Conservation (phyloP, 2,888 invertebrate genomes). For the Altica lythri region DNA sequence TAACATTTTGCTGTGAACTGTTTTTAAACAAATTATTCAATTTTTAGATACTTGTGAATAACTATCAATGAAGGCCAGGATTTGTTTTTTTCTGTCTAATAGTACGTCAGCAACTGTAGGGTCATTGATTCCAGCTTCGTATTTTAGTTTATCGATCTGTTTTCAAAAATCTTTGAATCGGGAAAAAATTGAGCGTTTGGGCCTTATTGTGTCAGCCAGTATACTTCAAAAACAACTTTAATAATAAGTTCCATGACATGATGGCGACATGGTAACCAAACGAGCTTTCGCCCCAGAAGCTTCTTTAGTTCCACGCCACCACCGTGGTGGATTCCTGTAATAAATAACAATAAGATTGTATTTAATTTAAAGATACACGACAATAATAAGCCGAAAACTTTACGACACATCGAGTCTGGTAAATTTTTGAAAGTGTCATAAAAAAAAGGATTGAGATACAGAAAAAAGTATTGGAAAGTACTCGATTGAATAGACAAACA, state of each 20-base stretch:
- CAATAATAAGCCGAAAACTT: background rate
- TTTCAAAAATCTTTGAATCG: background rate
- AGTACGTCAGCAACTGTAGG: background rate
- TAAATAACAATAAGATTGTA: background rate
- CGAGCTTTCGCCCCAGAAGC: background rate
- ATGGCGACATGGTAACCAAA: constrained; percentile 1
- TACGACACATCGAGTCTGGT: background rate
- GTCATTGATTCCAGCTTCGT: background rate
- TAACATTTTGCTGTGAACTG: constrained; percentile 3
- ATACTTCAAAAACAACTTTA: background rate
- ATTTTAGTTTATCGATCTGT: background rate
- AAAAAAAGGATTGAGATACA: no score
- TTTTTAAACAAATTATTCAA: constrained; percentile 1
- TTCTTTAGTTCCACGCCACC: background rate
- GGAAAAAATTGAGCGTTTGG: constrained; percentile 1
- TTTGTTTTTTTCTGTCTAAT: background rate
- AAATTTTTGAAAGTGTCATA: background rate
- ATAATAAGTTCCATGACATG: background rate
- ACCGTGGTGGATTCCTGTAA: background rate
- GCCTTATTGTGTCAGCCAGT: background rate
- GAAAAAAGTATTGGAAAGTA: no score
- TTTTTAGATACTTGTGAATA: background rate
- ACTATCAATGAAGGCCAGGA: background rate
- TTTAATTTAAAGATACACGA: background rate
- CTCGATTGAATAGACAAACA: no score